These are phyloP conservation scores for Erebia ligea DNA, from an alignment of 2,888 invertebrate species.

Conservation along the genomic window DNA sequence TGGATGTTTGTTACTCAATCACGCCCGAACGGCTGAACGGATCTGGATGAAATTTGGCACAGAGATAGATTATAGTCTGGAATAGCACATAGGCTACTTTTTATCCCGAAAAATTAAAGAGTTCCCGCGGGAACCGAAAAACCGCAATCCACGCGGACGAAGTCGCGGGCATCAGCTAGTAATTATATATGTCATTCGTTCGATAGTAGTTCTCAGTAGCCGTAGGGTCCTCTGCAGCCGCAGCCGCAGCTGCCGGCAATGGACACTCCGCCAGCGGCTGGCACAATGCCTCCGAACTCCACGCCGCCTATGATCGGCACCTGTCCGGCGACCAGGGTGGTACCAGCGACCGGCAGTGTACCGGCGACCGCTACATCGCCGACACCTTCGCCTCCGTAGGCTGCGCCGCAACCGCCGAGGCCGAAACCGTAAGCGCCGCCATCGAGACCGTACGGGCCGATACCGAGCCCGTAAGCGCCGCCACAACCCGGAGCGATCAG, in stretches of 20 bases:
- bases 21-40: no score
- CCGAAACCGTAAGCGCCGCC: neutral
- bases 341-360: slow-evolving; percentile 50
- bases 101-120: no score
- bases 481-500: neutral
- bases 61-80: no score
- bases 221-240: slow-evolving; percentile 45
- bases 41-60: no score
- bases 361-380: slow-evolving; percentile 45
- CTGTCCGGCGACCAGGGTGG: slow-evolving; percentile 45
- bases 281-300: slow-evolving; percentile 47
- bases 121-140: no score
- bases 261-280: slow-evolving; percentile 47
- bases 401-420: neutral
- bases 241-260: slow-evolving; percentile 34
- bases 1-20: no score
- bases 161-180: no score
- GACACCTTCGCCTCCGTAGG: slow-evolving; percentile 46
- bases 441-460: neutral
- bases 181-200: no score
- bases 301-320: slow-evolving; percentile 50
- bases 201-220: slow-evolving; percentile 42
- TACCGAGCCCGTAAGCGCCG: neutral
- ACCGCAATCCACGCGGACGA: no score
- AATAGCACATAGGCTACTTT: no score